phyloP scores from a whole-genome alignment of 2,888 invertebrate species.

The Periphyllus acericola region DNA sequence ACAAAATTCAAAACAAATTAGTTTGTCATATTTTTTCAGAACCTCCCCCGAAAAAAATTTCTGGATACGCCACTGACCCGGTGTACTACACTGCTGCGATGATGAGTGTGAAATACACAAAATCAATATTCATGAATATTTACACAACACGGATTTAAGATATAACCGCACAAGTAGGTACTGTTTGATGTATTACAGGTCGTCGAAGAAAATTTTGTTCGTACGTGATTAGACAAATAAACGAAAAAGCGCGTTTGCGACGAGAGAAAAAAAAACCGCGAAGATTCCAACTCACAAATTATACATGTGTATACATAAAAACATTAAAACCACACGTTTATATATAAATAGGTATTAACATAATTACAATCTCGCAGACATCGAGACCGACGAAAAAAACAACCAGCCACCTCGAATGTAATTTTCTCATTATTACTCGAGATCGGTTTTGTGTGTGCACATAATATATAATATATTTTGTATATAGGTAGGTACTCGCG shows the following conservation, averaged over 20 bases:
- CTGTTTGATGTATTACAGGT: neutral
- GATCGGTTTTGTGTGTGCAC: neutral
- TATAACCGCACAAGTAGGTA: neutral
- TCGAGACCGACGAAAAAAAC: neutral
- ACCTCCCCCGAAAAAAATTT: too few species aligned
- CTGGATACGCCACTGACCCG: too few species aligned
- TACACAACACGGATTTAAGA: too few species aligned
- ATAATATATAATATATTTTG: too few species aligned
- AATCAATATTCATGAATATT: too few species aligned
- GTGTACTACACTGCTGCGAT: too few species aligned
- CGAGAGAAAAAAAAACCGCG: neutral
- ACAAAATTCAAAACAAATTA: too few species aligned
- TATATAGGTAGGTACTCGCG: neutral
- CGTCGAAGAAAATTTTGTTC: neutral
- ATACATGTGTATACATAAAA: too few species aligned
- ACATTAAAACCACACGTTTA: neutral
- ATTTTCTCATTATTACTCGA: neutral
- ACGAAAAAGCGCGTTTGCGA: neutral
- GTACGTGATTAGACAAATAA: neutral
- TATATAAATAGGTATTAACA: neutral
- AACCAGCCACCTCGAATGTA: neutral
- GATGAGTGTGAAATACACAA: too few species aligned
- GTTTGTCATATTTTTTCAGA: too few species aligned
- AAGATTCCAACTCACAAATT: neutral
- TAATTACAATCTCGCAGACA: neutral